Evolutionary conservation across 2,113 vertebrate species (phyloP).

Genomic region (Hystrix cristata): DNA sequence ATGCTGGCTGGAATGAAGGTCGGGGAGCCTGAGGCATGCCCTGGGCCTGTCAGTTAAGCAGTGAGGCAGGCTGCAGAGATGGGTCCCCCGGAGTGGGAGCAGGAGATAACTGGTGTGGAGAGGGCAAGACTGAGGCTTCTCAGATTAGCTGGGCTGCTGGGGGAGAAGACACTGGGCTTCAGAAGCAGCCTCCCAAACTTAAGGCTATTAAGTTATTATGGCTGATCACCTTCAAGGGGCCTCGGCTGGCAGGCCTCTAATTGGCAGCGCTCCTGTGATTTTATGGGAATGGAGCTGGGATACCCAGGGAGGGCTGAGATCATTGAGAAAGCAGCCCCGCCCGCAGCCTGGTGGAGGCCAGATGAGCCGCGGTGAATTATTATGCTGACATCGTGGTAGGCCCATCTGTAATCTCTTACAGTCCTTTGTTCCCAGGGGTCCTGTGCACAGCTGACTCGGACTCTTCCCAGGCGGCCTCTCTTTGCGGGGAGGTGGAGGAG

Average conservation of each 20-base stretch:
- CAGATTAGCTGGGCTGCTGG: background rate
- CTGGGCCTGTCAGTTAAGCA: fast-evolving
- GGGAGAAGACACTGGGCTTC: conserved; percentile 70
- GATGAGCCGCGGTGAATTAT: conserved; percentile 1
- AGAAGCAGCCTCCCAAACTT: conserved; percentile 73
- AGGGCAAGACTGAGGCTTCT: background rate
- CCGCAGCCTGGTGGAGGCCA: background rate
- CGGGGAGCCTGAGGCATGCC: fast-evolving
- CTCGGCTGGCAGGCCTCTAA: background rate
- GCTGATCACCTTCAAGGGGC: conserved; percentile 69
- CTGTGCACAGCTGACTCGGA: background rate
- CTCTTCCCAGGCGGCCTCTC: background rate
- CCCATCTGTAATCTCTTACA: background rate
- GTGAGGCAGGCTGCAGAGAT: background rate
- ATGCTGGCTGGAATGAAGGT: no score
- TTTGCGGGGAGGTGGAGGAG: background rate
- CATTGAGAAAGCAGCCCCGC: background rate
- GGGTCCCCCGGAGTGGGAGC: background rate
- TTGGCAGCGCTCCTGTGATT: conserved; percentile 51
- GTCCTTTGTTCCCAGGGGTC: background rate
- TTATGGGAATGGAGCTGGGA: conserved; percentile 63
- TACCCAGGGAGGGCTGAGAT: conserved; percentile 66
- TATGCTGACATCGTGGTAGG: background rate
- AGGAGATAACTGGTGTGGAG: background rate
- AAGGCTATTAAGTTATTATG: conserved; percentile 72